Percentiles rank a stretch among this genome's conserved stretches.
Evolutionary conservation across 2,888 invertebrate genomes (phyloP).

Genomic region (Cheiracanthium punctorium): DNA sequence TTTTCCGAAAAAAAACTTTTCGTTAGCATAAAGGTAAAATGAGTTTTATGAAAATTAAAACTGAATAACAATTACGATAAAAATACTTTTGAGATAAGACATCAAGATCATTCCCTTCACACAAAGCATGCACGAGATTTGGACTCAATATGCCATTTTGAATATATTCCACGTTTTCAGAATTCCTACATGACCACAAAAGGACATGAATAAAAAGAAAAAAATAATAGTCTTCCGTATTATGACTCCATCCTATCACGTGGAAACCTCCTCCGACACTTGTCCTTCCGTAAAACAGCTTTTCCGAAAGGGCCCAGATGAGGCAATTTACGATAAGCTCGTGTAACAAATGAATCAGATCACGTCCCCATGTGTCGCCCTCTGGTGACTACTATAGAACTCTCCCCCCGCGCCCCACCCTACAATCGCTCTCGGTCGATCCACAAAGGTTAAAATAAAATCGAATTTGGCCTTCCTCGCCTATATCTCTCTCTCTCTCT

Average conservation of each 20-base stretch:
- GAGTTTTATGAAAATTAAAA: too few species aligned
- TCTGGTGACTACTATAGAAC: not conserved
- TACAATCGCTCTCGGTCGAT: constrained; percentile 36
- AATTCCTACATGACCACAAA: too few species aligned
- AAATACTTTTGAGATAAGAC: too few species aligned
- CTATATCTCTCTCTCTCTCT: not conserved
- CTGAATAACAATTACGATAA: too few species aligned
- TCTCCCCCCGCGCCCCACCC: not conserved
- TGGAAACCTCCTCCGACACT: not conserved
- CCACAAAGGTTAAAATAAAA: constrained; percentile 54
- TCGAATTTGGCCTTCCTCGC: constrained; percentile 40
- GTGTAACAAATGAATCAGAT: constrained; percentile 19
- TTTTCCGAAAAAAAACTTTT: too few species aligned
- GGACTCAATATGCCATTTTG: too few species aligned
- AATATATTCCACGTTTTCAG: too few species aligned
- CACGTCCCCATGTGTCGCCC: constrained; percentile 24
- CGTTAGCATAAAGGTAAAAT: too few species aligned
- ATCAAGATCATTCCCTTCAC: too few species aligned
- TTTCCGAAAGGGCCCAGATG: not conserved
- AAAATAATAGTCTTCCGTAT: too few species aligned
- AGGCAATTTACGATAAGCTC: not conserved
- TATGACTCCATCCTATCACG: not conserved
- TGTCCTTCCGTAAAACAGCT: not conserved
- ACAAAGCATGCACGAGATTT: too few species aligned
- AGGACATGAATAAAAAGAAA: too few species aligned